Conservation (phyloP, 2,797 vertebrate species). For the Cirrhinus molitorella region DNA sequence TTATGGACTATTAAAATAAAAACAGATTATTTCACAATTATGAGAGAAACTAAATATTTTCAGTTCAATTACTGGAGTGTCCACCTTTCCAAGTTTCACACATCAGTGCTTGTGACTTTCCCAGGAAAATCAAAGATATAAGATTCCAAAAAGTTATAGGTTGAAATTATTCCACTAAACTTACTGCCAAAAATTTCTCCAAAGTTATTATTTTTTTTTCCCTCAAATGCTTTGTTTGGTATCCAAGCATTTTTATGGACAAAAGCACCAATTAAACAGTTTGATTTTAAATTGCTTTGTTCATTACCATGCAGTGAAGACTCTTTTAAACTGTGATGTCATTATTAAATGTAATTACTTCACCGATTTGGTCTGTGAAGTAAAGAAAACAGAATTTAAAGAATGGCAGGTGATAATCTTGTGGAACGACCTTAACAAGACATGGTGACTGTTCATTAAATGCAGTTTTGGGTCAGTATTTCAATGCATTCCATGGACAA, state of each 20-base stretch:
- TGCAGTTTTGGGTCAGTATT: neutral
- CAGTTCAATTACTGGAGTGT: conserved; percentile 41
- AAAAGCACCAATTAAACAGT: conserved; percentile 56
- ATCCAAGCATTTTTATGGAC: conserved; percentile 44
- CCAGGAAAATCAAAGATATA: conserved; percentile 58
- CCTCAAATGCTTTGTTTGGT: conserved; percentile 37
- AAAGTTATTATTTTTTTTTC: neutral
- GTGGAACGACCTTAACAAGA: conserved; percentile 17
- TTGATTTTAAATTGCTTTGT: conserved; percentile 19
- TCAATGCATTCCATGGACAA: conserved; percentile 12
- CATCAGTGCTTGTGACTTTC: conserved; percentile 50
- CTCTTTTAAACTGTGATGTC: neutral
- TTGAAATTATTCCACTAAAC: conserved; percentile 53
- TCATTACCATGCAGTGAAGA: neutral
- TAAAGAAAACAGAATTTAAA: neutral
- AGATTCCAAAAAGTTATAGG: conserved; percentile 45
- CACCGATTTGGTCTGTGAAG: neutral
- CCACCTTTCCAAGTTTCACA: conserved; percentile 56
- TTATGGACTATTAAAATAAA: conserved; percentile 57
- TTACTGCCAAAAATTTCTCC: conserved; percentile 44
- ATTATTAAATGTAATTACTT: neutral
- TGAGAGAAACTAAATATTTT: conserved; percentile 56
- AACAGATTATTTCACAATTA: conserved; percentile 56
- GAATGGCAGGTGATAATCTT: neutral
- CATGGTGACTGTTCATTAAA: neutral